Evolutionary conservation across 2,888 invertebrate genomes (phyloP).

Genomic region (Platycheirus albimanus): DNA sequence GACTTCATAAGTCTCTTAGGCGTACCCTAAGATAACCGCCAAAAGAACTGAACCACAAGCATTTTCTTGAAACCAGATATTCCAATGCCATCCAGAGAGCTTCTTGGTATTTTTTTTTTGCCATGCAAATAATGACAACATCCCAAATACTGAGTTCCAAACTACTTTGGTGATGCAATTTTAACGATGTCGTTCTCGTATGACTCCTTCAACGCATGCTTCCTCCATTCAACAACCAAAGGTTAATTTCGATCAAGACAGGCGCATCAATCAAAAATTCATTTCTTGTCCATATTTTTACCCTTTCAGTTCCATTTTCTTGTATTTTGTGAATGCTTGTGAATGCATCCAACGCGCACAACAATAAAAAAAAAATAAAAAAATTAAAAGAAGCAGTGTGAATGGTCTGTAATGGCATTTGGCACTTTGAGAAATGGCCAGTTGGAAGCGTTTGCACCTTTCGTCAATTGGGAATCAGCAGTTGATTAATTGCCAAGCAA

Average conservation of each 20-base stretch:
- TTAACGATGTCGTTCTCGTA: slow-evolving; percentile 1
- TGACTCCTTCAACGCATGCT: slow-evolving; percentile 1
- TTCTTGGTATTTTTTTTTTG: no score
- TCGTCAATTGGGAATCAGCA: slow-evolving; percentile 63
- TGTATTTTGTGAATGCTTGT: no score
- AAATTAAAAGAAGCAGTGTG: slow-evolving; percentile 63
- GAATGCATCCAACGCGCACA: slow-evolving; percentile 20
- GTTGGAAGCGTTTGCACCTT: slow-evolving; percentile 74
- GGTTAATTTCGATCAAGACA: slow-evolving; percentile 70
- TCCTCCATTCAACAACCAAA: slow-evolving; percentile 28
- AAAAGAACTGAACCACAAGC: no score
- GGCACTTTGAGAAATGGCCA: slow-evolving; percentile 72
- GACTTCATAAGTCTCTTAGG: no score
- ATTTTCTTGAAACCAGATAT: no score
- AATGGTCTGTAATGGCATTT: slow-evolving; percentile 70
- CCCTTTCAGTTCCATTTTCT: slow-evolving; percentile 33
- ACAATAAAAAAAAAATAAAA: slow-evolving; percentile 22
- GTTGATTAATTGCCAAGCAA: slow-evolving; percentile 70
- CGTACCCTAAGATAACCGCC: no score
- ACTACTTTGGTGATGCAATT: no score
- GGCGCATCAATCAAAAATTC: slow-evolving; percentile 61
- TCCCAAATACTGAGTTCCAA: no score
- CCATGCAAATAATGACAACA: no score
- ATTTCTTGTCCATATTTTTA: slow-evolving; percentile 21
- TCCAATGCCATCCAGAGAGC: no score